Conservation (phyloP, 2,113 vertebrate species). For the Chitala chitala region DNA sequence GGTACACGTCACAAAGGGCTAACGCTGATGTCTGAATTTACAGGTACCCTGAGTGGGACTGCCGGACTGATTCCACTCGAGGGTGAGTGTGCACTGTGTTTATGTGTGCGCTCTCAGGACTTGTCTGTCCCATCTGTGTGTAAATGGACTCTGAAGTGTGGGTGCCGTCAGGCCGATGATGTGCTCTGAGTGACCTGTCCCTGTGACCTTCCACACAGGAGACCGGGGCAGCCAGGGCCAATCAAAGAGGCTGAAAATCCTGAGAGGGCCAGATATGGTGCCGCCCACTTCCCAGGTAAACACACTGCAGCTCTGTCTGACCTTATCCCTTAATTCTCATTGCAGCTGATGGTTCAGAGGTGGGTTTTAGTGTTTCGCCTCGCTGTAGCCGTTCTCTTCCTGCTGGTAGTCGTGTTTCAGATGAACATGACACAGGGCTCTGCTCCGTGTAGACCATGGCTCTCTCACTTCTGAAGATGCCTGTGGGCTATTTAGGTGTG, state of each 20-base stretch:
- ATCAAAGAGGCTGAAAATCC: not conserved
- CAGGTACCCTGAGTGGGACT: slow-evolving; percentile 25
- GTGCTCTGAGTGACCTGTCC: not conserved
- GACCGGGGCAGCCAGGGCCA: not conserved
- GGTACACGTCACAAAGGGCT: no score
- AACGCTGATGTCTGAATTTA: not conserved
- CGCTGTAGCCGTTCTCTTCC: no score
- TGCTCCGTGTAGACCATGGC: no score
- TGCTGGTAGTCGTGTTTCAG: no score
- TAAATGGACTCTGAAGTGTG: not conserved
- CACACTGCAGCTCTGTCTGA: not conserved
- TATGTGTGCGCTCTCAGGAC: no score
- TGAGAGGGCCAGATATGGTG: not conserved
- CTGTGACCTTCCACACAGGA: not conserved
- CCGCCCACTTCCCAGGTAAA: slow-evolving; percentile 8
- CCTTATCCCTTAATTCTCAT: not conserved
- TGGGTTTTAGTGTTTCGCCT: no score
- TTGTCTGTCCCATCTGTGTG: no score
- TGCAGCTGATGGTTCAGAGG: not conserved
- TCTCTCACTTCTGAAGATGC: no score
- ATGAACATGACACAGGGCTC: no score
- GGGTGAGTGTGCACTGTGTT: not conserved
- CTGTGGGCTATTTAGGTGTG: no score
- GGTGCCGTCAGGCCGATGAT: not conserved
- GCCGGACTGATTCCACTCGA: slow-evolving; percentile 1